Percentiles rank a stretch among this genome's conserved stretches.
These are phyloP conservation scores for Nicator chloris DNA, from an alignment of 2,113 vertebrate genomes.

Conservation along the genomic window DNA sequence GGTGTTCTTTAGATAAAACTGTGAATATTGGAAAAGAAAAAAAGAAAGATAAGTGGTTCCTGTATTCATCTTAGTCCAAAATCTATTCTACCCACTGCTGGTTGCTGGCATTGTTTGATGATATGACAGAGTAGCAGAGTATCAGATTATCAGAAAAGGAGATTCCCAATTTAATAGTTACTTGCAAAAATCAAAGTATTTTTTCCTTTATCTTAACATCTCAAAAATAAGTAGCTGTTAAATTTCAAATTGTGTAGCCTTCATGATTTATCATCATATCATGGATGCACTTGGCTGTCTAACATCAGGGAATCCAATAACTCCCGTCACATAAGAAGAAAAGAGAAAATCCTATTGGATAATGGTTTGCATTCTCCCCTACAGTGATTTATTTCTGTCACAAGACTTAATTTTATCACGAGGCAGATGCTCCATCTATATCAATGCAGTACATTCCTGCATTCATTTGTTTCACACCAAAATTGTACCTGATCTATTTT, in stretches of 20 bases:
- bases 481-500: conserved; percentile 70
- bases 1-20: conserved; percentile 70
- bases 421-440: conserved; percentile 77
- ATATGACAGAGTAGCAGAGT: conserved; percentile 61
- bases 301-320: conserved; percentile 80
- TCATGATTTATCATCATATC: conserved; percentile 78
- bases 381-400: conserved; percentile 80
- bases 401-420: conserved; percentile 80
- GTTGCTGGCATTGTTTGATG: conserved; percentile 71
- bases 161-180: conserved; percentile 76
- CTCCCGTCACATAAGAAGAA: conserved; percentile 79
- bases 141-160: conserved; percentile 70
- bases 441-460: conserved; percentile 60
- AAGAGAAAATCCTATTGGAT: conserved; percentile 74
- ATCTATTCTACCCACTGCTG: conserved; percentile 75
- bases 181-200: conserved; percentile 60
- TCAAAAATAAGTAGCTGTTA: conserved; percentile 74
- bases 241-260: conserved; percentile 71
- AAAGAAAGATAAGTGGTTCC: conserved; percentile 64
- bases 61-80: conserved; percentile 78
- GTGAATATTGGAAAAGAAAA: conserved; percentile 61
- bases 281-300: conserved; percentile 75
- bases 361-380: conserved; percentile 67
- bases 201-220: conserved; percentile 71
- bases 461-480: conserved; percentile 72